Conservation (phyloP, 2,797 vertebrate genomes). For the Alcedo quadribrachys region DNA sequence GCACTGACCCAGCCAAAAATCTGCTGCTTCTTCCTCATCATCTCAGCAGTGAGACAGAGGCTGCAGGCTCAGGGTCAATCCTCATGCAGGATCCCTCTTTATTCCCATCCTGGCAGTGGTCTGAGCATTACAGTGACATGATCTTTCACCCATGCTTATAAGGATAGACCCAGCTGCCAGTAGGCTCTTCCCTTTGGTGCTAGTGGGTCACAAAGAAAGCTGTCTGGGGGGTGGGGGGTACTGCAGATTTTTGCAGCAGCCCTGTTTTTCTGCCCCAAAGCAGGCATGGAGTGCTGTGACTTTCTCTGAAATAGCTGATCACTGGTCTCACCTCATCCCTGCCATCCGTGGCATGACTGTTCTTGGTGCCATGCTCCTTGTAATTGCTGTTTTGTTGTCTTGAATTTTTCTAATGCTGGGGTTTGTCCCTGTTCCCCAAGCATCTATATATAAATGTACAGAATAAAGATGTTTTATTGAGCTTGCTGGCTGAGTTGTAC, state of each 20-base stretch:
- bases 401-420: conserved; percentile 75
- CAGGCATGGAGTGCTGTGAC: neutral
- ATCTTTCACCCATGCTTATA: neutral
- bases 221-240: neutral
- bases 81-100: neutral
- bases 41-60: neutral
- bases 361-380: conserved; percentile 71
- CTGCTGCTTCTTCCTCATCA: neutral
- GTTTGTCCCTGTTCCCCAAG: conserved; percentile 58
- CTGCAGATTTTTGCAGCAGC: conserved; percentile 30
- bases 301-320: neutral
- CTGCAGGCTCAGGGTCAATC: neutral
- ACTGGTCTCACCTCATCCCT: conserved; percentile 28
- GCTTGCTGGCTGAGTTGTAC: conserved; percentile 16
- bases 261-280: neutral
- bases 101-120: neutral
- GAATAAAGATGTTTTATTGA: conserved; percentile 84
- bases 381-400: conserved; percentile 72
- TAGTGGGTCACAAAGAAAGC: conserved; percentile 5
- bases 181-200: conserved; percentile 28
- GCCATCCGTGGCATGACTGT: conserved; percentile 64
- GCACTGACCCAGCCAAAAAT: neutral
- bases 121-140: neutral
- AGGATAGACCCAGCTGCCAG: neutral
- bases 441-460: conserved; percentile 77